Conservation (phyloP, 2,888 invertebrate genomes). For the Thyatira batis region DNA sequence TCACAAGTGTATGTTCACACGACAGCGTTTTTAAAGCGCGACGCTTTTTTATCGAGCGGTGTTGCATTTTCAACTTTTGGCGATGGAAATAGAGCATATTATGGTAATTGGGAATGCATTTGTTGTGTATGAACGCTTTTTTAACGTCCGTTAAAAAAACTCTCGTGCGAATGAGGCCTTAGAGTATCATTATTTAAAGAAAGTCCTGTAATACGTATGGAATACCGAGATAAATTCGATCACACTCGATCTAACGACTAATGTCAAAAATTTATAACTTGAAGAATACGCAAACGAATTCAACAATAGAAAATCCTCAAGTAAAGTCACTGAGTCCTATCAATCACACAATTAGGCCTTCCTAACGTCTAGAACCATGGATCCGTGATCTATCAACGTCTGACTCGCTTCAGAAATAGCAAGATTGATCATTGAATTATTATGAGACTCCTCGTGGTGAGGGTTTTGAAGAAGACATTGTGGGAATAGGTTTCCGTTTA, state of each 20-base stretch:
- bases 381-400: constrained; percentile 49
- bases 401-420: constrained; percentile 30
- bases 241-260: background rate
- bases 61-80: no score
- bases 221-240: background rate
- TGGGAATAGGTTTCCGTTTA: background rate
- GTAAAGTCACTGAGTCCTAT: constrained; percentile 19
- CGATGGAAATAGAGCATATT: no score
- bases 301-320: constrained; percentile 5
- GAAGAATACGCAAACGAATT: background rate
- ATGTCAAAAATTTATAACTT: no score
- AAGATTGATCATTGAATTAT: constrained; percentile 49
- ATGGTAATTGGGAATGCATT: no score
- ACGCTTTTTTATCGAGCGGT: no score
- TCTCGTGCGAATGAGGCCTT: no score
- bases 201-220: no score
- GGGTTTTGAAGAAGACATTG: background rate
- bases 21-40: no score
- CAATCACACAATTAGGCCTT: constrained; percentile 42
- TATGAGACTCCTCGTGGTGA: constrained; percentile 19
- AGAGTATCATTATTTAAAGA: no score
- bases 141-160: no score
- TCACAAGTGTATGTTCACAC: no score
- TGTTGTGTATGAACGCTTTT: no score
- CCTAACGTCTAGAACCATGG: constrained; percentile 24